Evolutionary conservation across 2,888 invertebrate genomes (phyloP), one percentile per base, ranked within the genome.

Genomic region (Argyra leucocephala): DNA sequence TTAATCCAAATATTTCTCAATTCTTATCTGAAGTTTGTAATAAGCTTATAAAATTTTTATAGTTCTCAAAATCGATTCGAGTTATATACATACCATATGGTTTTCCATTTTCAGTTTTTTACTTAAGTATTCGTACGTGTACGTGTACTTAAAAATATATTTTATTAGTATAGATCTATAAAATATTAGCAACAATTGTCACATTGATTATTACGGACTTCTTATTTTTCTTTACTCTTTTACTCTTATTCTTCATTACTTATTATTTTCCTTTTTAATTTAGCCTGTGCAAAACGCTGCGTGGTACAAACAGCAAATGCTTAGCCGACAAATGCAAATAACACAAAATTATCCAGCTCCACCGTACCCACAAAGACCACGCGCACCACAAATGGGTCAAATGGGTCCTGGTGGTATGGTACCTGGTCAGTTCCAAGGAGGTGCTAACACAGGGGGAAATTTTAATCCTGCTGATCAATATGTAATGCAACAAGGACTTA

Each of bases 401-500:
- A 71, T 69, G 18, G 71, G 69, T 37, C 57, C 57, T 12, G 21
- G 26, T 3, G 67, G 64, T n/a, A 66, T 68, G 37, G 59, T 23
- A 23, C 59, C 59, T 24, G 31, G 61, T 31, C 48, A 74, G 57
- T 66, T 73, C 1, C 74, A 73, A 59, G 48, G 48, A 12, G 18
- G 48, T 48, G 48, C n/a, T 15, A 48, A 48, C 18, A 15, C 48
- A 18, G 48, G 48, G 1, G 73, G 73, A 12, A 74, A 73, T 62
- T 76, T 75, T 48, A 73, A 70, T 7, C 74, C 79, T 26, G 79
- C 80, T 67, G 77, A 77, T 66, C 77, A 78, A 69, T 76, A 79
- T 63, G 78, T 83, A 66, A 84, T 83, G 74, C 86, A 86, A 73
- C 86, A 86, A 75, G 74, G 75, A 0, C 72, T 78, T 2, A 74